Evolutionary conservation across 2,113 vertebrate species (phyloP), one percentile per base, ranked within the genome.

Genomic region (Hipposideros armiger): DNA sequence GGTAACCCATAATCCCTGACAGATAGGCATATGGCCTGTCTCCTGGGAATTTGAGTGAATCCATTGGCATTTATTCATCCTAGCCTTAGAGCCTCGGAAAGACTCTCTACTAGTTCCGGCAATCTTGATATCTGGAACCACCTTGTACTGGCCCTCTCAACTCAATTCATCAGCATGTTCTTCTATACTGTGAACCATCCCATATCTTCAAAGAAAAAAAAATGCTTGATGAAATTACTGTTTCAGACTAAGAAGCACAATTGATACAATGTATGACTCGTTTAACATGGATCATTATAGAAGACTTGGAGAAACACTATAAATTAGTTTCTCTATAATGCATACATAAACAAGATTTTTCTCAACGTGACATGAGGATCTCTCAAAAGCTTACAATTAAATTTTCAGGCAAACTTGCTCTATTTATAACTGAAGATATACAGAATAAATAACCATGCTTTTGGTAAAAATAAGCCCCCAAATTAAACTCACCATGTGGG

Each of bases 141-240:
- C 16, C 26, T 72, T 77, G 16, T 24, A 64, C 1, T 87, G 20
- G 22, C 19, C 69, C 76, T 86, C 42, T 78, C 45, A 52, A 36
- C 14, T 40, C 40, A 11, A 7, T 42, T 95, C 58, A 90, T 76
- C 26, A 26, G 47, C 13, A 26, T 83, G 26, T 58, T 85, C 20
- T 73, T 89, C 40, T 81, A 42, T 36, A 84, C 16, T 50, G 16
- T 47, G 52, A 89, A 52, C 6, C 26, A 80, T 60, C 9, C 4
- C 45, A 40, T 15, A 67, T 69, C 22, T 77, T 86, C 26, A 17
- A 73, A 76, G 47, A 64, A 50, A 45, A 78, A 11, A 36, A 85
- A 58, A 15, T 62, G 26, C 17, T 84, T 95, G 47, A 84, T 66
- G 83, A 94, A 92, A 94, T 94, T 36, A 92, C 15, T 58, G 15